These are phyloP conservation scores for Hippocampus barbouri DNA, from an alignment of 2,113 vertebrate genomes.

Conservation along the genomic window DNA sequence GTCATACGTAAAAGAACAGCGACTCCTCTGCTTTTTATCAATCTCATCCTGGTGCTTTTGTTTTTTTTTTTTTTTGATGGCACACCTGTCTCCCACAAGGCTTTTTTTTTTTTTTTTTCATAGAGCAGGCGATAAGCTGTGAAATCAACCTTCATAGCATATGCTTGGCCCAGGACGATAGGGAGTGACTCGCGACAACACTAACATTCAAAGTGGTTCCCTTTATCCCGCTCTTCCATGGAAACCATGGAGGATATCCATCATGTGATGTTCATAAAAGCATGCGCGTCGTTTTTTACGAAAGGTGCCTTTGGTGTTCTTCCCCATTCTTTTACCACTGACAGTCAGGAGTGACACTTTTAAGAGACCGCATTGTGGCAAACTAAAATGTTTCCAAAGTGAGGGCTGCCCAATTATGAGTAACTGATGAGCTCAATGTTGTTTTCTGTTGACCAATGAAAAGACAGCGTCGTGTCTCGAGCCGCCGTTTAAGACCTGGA, in stretches of 20 bases:
- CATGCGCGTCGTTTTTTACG: neutral
- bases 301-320: neutral
- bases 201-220: slow-evolving; percentile 38
- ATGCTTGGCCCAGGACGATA: slow-evolving; percentile 29
- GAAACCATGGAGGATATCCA: neutral
- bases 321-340: neutral
- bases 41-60: slow-evolving; percentile 28
- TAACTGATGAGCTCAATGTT: too few relatives aligned
- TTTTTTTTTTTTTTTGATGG: slow-evolving; percentile 49
- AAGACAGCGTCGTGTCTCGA: too few relatives aligned
- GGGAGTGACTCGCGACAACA: slow-evolving; percentile 18
- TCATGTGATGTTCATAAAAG: neutral
- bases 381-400: too few relatives aligned
- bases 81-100: slow-evolving; percentile 34
- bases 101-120: slow-evolving; percentile 18
- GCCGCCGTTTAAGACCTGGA: too few relatives aligned
- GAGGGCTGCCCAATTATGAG: too few relatives aligned
- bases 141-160: slow-evolving; percentile 50
- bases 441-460: neutral
- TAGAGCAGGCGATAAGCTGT: slow-evolving; percentile 42
- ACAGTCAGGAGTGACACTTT: neutral
- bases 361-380: too few relatives aligned
- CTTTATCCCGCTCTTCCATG: neutral
- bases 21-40: slow-evolving; percentile 21
- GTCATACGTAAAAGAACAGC: slow-evolving; percentile 8